phyloP scores from a whole-genome alignment of 2,797 vertebrate species.

The Tokudaia muenninki region DNA sequence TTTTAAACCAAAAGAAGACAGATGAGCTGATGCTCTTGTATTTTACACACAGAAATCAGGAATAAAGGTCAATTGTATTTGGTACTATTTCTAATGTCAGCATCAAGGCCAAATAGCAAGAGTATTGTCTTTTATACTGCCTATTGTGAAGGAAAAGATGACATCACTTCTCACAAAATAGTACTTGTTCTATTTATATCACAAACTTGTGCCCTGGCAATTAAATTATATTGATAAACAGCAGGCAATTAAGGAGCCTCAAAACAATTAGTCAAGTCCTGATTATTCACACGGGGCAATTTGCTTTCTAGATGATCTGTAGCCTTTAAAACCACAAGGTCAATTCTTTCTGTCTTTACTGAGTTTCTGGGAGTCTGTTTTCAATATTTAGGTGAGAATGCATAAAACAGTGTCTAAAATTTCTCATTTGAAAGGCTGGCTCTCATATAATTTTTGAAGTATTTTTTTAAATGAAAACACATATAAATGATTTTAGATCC shows the following conservation, averaged over 20 bases:
- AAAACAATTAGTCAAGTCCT: conserved; percentile 78
- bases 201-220: background rate
- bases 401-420: background rate
- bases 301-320: conserved; percentile 69
- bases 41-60: background rate
- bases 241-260: conserved; percentile 69
- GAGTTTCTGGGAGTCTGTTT: conserved; percentile 15
- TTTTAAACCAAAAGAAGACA: background rate
- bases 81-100: conserved; percentile 13
- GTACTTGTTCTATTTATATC: conserved; percentile 64
- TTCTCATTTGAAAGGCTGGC: conserved; percentile 10
- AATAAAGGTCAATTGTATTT: background rate
- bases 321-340: conserved; percentile 68
- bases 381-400: conserved; percentile 13
- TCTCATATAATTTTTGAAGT: conserved; percentile 20
- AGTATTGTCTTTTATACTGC: conserved; percentile 18
- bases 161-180: conserved; percentile 50
- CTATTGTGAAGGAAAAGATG: conserved; percentile 59
- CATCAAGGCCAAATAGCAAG: conserved; percentile 45
- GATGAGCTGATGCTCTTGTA: background rate
- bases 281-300: conserved; percentile 62
- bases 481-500: conserved; percentile 32
- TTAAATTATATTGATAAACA: conserved; percentile 78
- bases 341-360: conserved; percentile 42
- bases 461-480: background rate